Evolutionary conservation across 2,797 vertebrate genomes (phyloP).

Genomic region (Ceyx erithaca): DNA sequence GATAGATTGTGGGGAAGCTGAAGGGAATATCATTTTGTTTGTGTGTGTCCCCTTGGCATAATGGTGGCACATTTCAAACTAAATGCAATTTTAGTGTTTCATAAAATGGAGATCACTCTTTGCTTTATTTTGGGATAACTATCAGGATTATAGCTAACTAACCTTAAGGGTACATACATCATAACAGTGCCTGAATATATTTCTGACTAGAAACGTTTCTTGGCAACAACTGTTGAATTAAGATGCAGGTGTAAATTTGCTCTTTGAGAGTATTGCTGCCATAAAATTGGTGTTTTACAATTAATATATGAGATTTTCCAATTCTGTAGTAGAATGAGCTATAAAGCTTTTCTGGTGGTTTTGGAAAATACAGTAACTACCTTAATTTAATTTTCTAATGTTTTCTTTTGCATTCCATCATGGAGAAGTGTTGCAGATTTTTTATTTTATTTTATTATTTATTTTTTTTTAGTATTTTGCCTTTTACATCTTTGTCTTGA

Average conservation of each 20-base stretch:
- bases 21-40: neutral
- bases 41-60: neutral
- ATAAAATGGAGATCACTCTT: neutral
- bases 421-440: neutral
- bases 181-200: neutral
- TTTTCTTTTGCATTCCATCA: neutral
- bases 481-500: neutral
- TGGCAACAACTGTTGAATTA: conserved; percentile 36
- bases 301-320: neutral
- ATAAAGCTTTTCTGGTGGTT: neutral
- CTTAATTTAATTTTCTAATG: neutral
- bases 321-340: too few relatives aligned
- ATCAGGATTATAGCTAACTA: conserved; percentile 9
- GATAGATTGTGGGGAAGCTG: neutral
- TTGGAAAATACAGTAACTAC: neutral
- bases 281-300: conserved; percentile 10
- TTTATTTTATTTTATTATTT: too few relatives aligned
- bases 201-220: conserved; percentile 25
- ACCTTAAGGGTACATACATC: neutral
- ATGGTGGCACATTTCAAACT: neutral
- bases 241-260: conserved; percentile 19
- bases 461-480: neutral
- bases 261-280: neutral
- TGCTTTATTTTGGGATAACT: neutral
- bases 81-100: neutral